These are phyloP conservation scores for Hirtodrosophila confusa DNA, from an alignment of 2,888 invertebrate genomes.

Conservation along the genomic window DNA sequence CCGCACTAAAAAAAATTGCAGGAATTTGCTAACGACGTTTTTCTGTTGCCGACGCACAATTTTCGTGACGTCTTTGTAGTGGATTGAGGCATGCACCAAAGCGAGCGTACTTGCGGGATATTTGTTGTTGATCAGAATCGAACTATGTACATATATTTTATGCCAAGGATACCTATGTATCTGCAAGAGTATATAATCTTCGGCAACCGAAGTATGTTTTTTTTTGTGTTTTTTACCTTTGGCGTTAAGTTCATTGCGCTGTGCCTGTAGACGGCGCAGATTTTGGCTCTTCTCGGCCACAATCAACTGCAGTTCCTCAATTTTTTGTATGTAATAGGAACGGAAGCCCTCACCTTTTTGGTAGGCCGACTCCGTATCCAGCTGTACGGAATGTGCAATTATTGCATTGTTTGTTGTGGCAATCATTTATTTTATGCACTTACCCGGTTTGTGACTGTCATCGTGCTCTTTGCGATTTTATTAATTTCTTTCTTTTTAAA, in stretches of 20 bases:
- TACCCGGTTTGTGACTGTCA: constrained; percentile 82
- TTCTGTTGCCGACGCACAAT: too few species aligned
- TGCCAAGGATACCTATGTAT: too few species aligned
- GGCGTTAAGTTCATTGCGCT: constrained; percentile 98
- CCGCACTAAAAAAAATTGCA: too few species aligned
- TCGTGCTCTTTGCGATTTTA: constrained; percentile 34
- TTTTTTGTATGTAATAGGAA: constrained; percentile 98
- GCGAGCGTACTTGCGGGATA: too few species aligned
- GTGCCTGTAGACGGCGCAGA: constrained; percentile 97
- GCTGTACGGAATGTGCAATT: constrained; percentile 55
- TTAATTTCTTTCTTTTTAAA: neutral
- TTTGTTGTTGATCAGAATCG: too few species aligned
- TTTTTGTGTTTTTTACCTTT: constrained; percentile 90
- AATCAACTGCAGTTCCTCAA: constrained; percentile 97
- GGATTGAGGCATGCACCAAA: too few species aligned
- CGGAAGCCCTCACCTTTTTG: constrained; percentile 92
- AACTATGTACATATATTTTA: too few species aligned
- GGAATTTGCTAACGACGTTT: too few species aligned
- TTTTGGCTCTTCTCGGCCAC: constrained; percentile 99
- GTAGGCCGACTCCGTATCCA: constrained; percentile 81
- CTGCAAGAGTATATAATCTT: too few species aligned
- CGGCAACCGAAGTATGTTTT: too few species aligned
- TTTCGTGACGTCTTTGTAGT: too few species aligned
- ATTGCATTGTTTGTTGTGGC: neutral
- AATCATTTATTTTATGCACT: constrained; percentile 6